phyloP scores from a whole-genome alignment of 35 echinoderm and acorn worm species.

The Apostichopus japonicus region DNA sequence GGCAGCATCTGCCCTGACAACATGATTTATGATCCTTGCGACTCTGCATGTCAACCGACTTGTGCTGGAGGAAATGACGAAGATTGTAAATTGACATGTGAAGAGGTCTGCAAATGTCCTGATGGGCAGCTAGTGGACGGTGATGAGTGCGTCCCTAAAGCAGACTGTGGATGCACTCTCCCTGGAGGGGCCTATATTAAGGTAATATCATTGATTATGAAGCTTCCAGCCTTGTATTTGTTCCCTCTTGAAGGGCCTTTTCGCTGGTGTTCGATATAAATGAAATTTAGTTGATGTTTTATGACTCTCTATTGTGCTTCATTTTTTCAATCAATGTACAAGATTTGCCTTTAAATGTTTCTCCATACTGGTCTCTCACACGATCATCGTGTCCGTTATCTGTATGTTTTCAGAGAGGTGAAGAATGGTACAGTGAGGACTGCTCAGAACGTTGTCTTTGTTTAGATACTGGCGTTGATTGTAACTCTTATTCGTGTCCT shows the following conservation, averaged over 20 bases:
- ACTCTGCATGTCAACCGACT: slow-evolving; percentile 52
- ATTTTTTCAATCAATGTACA: too few species aligned
- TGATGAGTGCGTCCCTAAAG: slow-evolving; percentile 62
- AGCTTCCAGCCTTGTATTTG: too few species aligned
- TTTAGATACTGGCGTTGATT: neutral
- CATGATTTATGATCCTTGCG: slow-evolving; percentile 71
- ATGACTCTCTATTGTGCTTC: too few species aligned
- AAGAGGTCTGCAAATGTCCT: slow-evolving; percentile 82
- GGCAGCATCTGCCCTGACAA: slow-evolving; percentile 67
- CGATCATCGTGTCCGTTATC: neutral
- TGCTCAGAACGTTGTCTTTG: slow-evolving; percentile 56
- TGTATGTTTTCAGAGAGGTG: neutral
- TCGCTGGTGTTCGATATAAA: too few species aligned
- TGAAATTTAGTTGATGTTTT: too few species aligned
- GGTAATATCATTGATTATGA: neutral
- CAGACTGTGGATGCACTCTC: slow-evolving; percentile 77
- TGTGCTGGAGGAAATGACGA: slow-evolving; percentile 54
- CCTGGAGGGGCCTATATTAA: slow-evolving; percentile 54
- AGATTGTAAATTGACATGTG: slow-evolving; percentile 48
- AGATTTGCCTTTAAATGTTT: too few species aligned
- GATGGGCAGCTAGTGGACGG: slow-evolving; percentile 66
- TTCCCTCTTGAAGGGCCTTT: too few species aligned
- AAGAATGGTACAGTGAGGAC: slow-evolving; percentile 24
- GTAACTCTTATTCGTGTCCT: slow-evolving; percentile 30
- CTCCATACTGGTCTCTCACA: too few species aligned